Evolutionary conservation across 1,140 invertebrate species (phyloP).

Genomic region (Drosophila santomea): DNA sequence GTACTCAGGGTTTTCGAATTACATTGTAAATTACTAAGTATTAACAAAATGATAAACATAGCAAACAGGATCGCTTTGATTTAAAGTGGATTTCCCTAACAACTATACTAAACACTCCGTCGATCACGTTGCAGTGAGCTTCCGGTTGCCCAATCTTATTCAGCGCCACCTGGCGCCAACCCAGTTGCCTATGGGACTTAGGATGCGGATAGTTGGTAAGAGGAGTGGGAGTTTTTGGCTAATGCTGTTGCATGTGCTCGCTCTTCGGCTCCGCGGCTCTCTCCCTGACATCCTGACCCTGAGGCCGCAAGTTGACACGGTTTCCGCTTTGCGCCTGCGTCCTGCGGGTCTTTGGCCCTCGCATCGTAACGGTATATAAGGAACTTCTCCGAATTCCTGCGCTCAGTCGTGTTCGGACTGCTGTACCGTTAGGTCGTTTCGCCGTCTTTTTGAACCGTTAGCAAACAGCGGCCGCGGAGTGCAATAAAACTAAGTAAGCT

Average conservation of each 20-base stretch:
- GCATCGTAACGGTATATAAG: slow-evolving; percentile 52
- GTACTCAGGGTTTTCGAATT: too few relatives aligned
- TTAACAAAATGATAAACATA: too few relatives aligned
- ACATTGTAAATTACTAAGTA: too few relatives aligned
- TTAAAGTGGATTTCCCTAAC: too few relatives aligned
- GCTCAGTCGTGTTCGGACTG: slow-evolving; percentile 69
- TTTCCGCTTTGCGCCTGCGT: slow-evolving; percentile 78
- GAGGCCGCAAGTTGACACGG: slow-evolving; percentile 59
- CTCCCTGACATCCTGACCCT: slow-evolving; percentile 44
- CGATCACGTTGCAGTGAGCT: slow-evolving; percentile 2
- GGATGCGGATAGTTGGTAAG: slow-evolving; percentile 15
- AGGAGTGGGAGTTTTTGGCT: slow-evolving; percentile 28
- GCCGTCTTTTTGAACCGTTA: slow-evolving; percentile 1
- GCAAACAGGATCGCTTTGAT: too few relatives aligned
- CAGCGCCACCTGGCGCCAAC: slow-evolving; percentile 7
- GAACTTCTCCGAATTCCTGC: slow-evolving; percentile 45
- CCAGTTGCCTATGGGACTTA: background rate
- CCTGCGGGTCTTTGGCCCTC: slow-evolving; percentile 22
- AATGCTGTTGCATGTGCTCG: slow-evolving; percentile 64
- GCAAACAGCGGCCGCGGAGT: slow-evolving; percentile 25
- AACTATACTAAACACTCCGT: background rate
- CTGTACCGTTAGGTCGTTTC: slow-evolving; percentile 51
- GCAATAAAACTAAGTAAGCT: slow-evolving; percentile 60
- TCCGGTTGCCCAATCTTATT: background rate
- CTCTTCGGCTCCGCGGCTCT: slow-evolving; percentile 9